Evolutionary conservation across 2,797 vertebrate species (phyloP).

Genomic region (Pampus argenteus): DNA sequence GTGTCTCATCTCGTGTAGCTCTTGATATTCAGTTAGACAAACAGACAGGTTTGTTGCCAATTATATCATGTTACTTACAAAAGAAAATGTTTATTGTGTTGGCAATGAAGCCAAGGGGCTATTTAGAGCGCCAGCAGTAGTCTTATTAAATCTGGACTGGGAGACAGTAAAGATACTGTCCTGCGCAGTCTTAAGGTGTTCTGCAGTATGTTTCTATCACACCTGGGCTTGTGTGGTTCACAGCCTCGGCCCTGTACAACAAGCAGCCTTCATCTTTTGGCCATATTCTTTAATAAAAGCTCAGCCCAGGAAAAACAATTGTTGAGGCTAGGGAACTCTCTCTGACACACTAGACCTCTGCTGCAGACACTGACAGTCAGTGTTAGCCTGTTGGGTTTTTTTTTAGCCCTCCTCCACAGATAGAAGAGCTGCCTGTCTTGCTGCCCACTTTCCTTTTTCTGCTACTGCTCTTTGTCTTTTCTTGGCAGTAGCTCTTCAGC

Average conservation of each 20-base stretch:
- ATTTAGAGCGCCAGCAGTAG: not conserved
- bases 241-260: not conserved
- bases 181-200: not conserved
- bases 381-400: conserved; percentile 11
- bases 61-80: conserved; percentile 10
- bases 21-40: conserved; percentile 2
- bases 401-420: conserved; percentile 14
- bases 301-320: not conserved
- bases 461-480: not conserved
- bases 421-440: not conserved
- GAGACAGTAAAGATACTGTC: not conserved
- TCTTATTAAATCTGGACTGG: not conserved
- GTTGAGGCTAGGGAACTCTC: not conserved
- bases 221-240: not conserved
- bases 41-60: conserved; percentile 16
- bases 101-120: not conserved
- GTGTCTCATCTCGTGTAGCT: conserved; percentile 2
- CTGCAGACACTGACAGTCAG: conserved; percentile 4
- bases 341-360: not conserved
- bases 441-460: not conserved
- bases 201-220: conserved; percentile 1
- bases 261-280: not conserved
- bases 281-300: conserved; percentile 17
- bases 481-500: not conserved
- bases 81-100: not conserved